phyloP scores from a whole-genome alignment of 2,797 vertebrate species.

The Yasuhikotakia modesta region DNA sequence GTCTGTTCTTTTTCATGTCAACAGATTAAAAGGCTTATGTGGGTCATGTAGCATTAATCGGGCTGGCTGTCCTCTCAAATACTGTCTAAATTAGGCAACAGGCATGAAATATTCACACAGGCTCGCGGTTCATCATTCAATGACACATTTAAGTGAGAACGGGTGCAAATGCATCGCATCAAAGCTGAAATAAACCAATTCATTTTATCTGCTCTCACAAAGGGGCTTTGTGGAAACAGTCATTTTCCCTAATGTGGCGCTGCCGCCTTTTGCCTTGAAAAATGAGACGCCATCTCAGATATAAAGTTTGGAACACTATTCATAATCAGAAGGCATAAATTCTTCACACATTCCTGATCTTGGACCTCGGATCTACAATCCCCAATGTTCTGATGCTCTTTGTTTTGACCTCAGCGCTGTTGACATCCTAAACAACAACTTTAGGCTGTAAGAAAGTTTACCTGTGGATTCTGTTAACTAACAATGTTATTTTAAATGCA shows the following conservation, averaged over 20 bases:
- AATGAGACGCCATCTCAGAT: constrained; percentile 9
- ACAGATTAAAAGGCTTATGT: constrained; percentile 70
- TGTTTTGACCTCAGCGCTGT: background rate
- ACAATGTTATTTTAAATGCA: too few species aligned
- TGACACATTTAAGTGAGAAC: constrained; percentile 57
- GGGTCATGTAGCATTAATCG: constrained; percentile 76
- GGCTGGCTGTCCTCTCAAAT: constrained; percentile 65
- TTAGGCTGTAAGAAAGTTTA: too few species aligned
- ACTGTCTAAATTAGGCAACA: constrained; percentile 68
- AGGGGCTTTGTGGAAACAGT: background rate
- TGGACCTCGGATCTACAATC: background rate
- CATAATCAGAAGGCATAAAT: background rate
- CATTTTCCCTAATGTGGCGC: background rate
- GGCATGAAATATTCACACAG: constrained; percentile 66
- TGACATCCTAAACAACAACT: too few species aligned
- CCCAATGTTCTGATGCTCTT: background rate
- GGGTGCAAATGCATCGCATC: constrained; percentile 39
- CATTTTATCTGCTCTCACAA: constrained; percentile 12
- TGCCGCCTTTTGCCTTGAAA: background rate
- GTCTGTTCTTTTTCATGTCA: constrained; percentile 61
- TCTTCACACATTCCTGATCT: constrained; percentile 12
- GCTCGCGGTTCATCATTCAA: constrained; percentile 64
- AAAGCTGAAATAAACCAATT: constrained; percentile 12
- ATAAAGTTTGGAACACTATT: background rate
- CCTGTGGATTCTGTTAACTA: too few species aligned